Percentiles rank a stretch among this genome's conserved stretches.
These are phyloP conservation scores for Camponotus vicinus DNA, from an alignment of 1,140 invertebrate genomes.

Conservation along the genomic window DNA sequence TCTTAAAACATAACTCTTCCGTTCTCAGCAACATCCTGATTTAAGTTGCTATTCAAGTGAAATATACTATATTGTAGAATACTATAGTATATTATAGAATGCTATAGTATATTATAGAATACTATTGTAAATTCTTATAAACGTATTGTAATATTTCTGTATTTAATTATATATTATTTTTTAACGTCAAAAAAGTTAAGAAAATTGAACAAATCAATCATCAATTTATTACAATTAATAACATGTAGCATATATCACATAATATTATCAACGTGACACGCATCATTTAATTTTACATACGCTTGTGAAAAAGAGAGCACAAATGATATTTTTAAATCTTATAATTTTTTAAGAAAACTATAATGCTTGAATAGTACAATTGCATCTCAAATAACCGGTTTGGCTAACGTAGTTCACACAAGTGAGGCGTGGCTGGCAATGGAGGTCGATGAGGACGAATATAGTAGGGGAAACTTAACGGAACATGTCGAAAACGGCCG, in stretches of 20 bases:
- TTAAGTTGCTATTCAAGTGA: not conserved
- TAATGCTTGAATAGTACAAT: slow-evolving; percentile 35
- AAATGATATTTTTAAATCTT: not conserved
- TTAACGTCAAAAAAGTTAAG: not conserved
- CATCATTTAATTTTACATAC: not conserved
- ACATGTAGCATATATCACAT: not conserved
- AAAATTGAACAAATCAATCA: not conserved
- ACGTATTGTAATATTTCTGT: not conserved
- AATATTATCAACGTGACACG: not conserved
- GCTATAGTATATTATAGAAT: not conserved
- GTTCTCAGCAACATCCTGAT: not conserved
- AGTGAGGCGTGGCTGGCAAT: slow-evolving; percentile 70
- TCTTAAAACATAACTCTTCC: not conserved
- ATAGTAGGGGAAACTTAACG: slow-evolving; percentile 76
- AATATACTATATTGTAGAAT: not conserved
- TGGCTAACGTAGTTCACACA: slow-evolving; percentile 47
- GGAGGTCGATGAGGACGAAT: slow-evolving; percentile 68
- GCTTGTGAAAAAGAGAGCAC: not conserved
- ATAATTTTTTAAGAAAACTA: slow-evolving; percentile 24
- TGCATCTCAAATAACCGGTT: slow-evolving; percentile 63
- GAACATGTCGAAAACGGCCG: slow-evolving; percentile 75
- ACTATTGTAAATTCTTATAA: too few species aligned
- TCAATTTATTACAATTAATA: not conserved
- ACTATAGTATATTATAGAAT: too few species aligned
- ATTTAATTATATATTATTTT: not conserved